A percentile compares a stretch with the other conserved stretches of the same genome.
These are phyloP conservation scores for Gouania willdenowi DNA, from an alignment of 2,797 vertebrate species.

Conservation along the genomic window DNA sequence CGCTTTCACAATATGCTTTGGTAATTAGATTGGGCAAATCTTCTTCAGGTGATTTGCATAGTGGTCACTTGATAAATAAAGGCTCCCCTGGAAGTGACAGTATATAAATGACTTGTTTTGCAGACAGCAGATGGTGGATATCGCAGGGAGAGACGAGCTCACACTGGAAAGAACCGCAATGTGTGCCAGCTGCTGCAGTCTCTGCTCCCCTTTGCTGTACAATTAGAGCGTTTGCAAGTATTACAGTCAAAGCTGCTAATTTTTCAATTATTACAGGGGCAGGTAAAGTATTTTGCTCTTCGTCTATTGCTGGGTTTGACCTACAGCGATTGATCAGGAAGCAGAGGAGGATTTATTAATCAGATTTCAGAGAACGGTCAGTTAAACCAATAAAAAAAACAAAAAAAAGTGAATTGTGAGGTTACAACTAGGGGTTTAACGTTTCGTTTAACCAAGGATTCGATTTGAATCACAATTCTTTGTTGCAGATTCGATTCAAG, in stretches of 20 bases:
- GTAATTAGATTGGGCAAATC: slow-evolving; percentile 73
- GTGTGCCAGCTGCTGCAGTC: slow-evolving; percentile 86
- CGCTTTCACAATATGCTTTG: slow-evolving; percentile 68
- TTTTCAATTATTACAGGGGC: slow-evolving; percentile 68
- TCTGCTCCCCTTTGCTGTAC: slow-evolving; percentile 64
- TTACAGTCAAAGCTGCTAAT: slow-evolving; percentile 43
- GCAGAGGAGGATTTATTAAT: slow-evolving; percentile 43
- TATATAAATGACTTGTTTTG: slow-evolving; percentile 89
- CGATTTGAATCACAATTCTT: no score
- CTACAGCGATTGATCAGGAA: slow-evolving; percentile 53
- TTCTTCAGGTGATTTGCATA: slow-evolving; percentile 80
- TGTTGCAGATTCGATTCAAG: no score
- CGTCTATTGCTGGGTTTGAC: slow-evolving; percentile 46
- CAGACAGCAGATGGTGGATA: slow-evolving; percentile 92
- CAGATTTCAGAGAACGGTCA: slow-evolving; percentile 7
- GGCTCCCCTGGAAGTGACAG: slow-evolving; percentile 77
- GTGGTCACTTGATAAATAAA: slow-evolving; percentile 85
- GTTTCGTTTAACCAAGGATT: no score
- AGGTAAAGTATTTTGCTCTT: slow-evolving; percentile 46
- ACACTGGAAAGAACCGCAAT: slow-evolving; percentile 71
- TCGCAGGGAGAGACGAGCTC: slow-evolving; percentile 78
- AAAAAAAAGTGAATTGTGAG: background rate
- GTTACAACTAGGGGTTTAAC: no score
- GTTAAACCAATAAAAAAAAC: background rate
- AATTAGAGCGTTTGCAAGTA: slow-evolving; percentile 73